Evolutionary conservation across 1,140 invertebrate species (phyloP).

Genomic region (Planococcus citri): DNA sequence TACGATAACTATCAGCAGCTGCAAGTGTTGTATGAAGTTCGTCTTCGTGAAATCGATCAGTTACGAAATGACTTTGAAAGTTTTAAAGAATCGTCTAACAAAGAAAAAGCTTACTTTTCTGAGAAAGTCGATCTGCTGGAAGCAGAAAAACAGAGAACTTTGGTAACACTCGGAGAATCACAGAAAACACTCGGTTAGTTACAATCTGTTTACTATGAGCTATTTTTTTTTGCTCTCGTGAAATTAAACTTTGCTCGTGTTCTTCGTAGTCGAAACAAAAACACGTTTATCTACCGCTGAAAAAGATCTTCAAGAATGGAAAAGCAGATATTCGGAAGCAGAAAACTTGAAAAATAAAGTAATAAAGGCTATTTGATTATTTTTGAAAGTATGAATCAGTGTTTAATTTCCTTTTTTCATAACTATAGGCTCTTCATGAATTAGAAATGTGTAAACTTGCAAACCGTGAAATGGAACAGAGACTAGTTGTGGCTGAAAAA

Average conservation of each 20-base stretch:
- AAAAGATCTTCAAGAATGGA: not conserved
- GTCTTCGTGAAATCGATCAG: not conserved
- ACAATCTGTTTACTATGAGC: not conserved
- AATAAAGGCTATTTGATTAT: too few species aligned
- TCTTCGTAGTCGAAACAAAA: conserved; percentile 9
- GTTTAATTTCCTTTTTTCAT: not conserved
- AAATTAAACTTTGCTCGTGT: not conserved
- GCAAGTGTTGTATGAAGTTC: not conserved
- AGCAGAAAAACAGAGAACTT: not conserved
- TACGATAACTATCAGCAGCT: conserved; percentile 2
- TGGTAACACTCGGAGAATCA: not conserved
- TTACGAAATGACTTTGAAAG: not conserved
- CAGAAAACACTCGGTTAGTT: not conserved
- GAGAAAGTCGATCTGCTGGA: not conserved
- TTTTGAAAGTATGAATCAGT: too few species aligned
- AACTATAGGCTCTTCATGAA: not conserved
- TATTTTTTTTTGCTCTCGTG: not conserved
- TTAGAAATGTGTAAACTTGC: not conserved
- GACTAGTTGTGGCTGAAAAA: not conserved
- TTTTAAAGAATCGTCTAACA: not conserved
- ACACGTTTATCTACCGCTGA: not conserved
- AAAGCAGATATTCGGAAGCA: not conserved
- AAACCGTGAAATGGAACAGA: not conserved
- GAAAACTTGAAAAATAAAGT: not conserved
- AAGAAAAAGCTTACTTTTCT: not conserved